Conservation (phyloP, 2,797 vertebrate genomes). For the Rousettus madagascariensis region DNA sequence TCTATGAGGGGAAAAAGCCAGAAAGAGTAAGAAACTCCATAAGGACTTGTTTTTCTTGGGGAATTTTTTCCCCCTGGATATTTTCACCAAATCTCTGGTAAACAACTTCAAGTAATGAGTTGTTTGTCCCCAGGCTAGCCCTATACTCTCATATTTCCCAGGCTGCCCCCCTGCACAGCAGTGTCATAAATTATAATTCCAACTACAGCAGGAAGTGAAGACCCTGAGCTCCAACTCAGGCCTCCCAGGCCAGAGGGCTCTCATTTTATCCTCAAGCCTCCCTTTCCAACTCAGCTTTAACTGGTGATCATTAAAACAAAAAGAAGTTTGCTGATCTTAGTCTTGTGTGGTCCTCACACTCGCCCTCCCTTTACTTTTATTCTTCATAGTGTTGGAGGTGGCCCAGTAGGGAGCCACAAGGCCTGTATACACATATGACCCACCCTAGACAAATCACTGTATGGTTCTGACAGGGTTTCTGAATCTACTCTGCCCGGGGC, state of each 20-base stretch:
- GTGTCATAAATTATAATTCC: not conserved
- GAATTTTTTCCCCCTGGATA: not conserved
- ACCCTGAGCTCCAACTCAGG: not conserved
- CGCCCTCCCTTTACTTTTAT: not conserved
- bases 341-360: constrained; percentile 37
- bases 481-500: not conserved
- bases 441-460: not conserved
- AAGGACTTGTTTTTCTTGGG: not conserved
- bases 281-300: constrained; percentile 21
- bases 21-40: not conserved
- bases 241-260: not conserved
- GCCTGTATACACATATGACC: not conserved
- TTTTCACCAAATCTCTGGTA: not conserved
- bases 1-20: not conserved
- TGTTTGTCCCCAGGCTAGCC: not conserved
- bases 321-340: not conserved
- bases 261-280: not conserved
- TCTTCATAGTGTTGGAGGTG: not conserved
- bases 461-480: constrained; percentile 3
- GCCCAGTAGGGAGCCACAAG: not conserved
- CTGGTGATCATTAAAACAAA: not conserved
- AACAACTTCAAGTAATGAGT: not conserved
- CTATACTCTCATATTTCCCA: not conserved
- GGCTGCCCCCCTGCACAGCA: not conserved
- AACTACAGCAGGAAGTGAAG: not conserved